These are phyloP conservation scores for Xenopus tropicalis DNA, from an alignment of 2,113 vertebrate species.

Conservation along the genomic window UCB_Xtro_10.0 CM004451.2:65312501-65313000, in stretches of 20 bases:
- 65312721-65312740: slow-evolving; percentile 58
- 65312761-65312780: slow-evolving; percentile 64
- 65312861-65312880: slow-evolving; percentile 29
- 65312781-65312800: slow-evolving; percentile 67
- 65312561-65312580: slow-evolving; percentile 42
- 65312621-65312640: slow-evolving; percentile 82
- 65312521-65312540: slow-evolving; percentile 53
- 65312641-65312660: slow-evolving; percentile 77
- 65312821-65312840: slow-evolving; percentile 46
- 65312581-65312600: slow-evolving; percentile 64
- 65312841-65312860: slow-evolving; percentile 52
- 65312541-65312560: slow-evolving; percentile 44
- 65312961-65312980: too few relatives aligned
- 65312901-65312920: too few relatives aligned
- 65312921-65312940: too few relatives aligned
- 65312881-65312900: slow-evolving; percentile 20
- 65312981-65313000: too few relatives aligned
- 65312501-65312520: slow-evolving; percentile 24
- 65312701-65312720: slow-evolving; percentile 67
- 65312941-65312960: too few relatives aligned
- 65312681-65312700: slow-evolving; percentile 70
- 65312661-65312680: slow-evolving; percentile 82
- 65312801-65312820: slow-evolving; percentile 57
- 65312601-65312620: slow-evolving; percentile 75
- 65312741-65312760: slow-evolving; percentile 71